Evolutionary conservation across 2,888 invertebrate genomes (phyloP), one percentile per base, ranked within the genome.

Genomic region (Taenaris catops): DNA sequence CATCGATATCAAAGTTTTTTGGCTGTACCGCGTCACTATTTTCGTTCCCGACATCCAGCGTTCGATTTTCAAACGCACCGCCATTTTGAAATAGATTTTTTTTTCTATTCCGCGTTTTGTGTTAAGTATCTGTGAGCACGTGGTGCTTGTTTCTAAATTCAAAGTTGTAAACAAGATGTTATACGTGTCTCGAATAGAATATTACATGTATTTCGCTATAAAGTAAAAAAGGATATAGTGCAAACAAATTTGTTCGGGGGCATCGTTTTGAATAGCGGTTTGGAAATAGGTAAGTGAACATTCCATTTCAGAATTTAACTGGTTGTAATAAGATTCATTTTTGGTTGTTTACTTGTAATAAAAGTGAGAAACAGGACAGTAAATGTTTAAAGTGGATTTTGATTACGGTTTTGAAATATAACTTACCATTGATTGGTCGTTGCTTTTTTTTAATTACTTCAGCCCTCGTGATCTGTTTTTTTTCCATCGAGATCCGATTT

Each of bases 201-300:
- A 71, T 64, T 69, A 63, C 45, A 44, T 70, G 55, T 67, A 75
- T 59, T 75, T 73, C 25, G 49, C 74, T 34, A 75, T 75, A 57
- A 73, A 75, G 55, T 73, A 74, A 62, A 12, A 25, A 41, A 32
- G 11, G 10, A 6, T 5, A n/a, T 8, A 10, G 27, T 38, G 16
- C n/a, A n/a, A n/a, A n/a, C n/a, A n/a, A n/a, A n/a, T n/a, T n/a
- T n/a, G n/a, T n/a, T n/a, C n/a, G n/a, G n/a, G n/a, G n/a, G n/a
- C n/a, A n/a, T n/a, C n/a, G n/a, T n/a, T n/a, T n/a, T n/a, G n/a
- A n/a, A n/a, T n/a, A n/a, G n/a, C n/a, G n/a, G n/a, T n/a, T n/a
- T n/a, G n/a, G n/a, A 23, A 24, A 34, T 29, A 41, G 51, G 51
- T 52, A 34, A 44, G 50, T 45, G 23, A 24, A n/a, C n/a, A n/a